These are phyloP conservation scores for Agrochola macilenta DNA, from an alignment of 2,888 invertebrate species.

Conservation along the genomic window DNA sequence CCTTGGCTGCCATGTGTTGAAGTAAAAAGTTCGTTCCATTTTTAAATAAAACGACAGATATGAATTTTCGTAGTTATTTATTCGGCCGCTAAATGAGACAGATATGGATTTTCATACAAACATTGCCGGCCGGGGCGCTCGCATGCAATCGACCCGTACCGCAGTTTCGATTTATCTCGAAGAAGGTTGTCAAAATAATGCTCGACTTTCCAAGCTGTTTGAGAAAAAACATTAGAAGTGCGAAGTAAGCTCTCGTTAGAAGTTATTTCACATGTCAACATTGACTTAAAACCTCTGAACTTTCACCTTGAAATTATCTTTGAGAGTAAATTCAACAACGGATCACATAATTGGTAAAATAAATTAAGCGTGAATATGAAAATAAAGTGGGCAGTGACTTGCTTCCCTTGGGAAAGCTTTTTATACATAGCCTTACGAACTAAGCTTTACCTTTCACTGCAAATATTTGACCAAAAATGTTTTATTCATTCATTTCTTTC, in stretches of 20 bases:
- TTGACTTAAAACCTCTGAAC: constrained; percentile 25
- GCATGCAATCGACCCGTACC: no score
- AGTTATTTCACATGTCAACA: constrained; percentile 14
- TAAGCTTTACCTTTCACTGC: constrained; percentile 65
- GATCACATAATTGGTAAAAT: constrained; percentile 60
- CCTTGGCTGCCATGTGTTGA: no score
- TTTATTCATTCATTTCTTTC: constrained; percentile 74
- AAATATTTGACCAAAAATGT: constrained; percentile 75
- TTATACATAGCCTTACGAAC: constrained; percentile 66
- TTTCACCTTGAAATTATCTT: constrained; percentile 27
- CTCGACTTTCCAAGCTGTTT: no score
- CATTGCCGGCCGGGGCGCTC: no score
- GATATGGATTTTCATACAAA: no score
- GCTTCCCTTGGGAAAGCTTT: constrained; percentile 51
- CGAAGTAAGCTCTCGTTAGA: constrained; percentile 7
- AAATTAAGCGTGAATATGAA: constrained; percentile 59
- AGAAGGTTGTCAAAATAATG: no score
- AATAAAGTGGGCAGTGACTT: constrained; percentile 60
- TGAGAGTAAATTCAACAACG: constrained; percentile 46
- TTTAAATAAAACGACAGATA: no score
- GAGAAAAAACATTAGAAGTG: constrained; percentile 14
- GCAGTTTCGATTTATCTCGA: no score
- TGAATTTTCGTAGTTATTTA: no score
- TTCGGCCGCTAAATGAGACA: no score
- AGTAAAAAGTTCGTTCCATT: no score